Percentiles rank a stretch among this genome's conserved stretches.
These are phyloP conservation scores for Acanthornis magna DNA, from an alignment of 2,797 vertebrate genomes.

Conservation along the genomic window DNA sequence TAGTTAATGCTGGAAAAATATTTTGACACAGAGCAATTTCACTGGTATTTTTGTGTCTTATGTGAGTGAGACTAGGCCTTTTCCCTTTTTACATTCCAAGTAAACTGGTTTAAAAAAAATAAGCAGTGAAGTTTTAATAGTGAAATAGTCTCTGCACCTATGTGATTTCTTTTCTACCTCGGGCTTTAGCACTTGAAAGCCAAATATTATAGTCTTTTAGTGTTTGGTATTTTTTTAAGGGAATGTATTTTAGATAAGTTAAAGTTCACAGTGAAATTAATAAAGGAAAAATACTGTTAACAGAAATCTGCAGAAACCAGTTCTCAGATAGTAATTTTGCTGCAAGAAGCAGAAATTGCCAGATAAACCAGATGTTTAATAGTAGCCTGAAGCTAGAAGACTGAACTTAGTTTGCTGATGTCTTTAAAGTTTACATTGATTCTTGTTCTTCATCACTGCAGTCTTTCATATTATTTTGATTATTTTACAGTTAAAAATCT, in stretches of 20 bases:
- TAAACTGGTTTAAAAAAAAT: background rate
- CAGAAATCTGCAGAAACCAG: background rate
- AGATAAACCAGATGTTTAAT: background rate
- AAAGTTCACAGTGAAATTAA: conserved; percentile 6
- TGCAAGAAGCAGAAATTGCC: background rate
- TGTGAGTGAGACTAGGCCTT: background rate
- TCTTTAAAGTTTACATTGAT: background rate
- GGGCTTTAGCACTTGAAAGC: background rate
- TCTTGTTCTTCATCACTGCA: background rate
- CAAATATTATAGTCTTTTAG: background rate
- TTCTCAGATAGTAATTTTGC: background rate
- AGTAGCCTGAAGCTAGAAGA: background rate
- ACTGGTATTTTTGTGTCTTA: background rate
- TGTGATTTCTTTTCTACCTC: background rate
- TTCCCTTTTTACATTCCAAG: background rate
- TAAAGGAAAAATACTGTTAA: background rate
- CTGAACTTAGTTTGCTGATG: background rate
- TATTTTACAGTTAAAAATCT: background rate
- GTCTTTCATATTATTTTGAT: background rate
- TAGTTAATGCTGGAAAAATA: background rate
- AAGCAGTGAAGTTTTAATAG: background rate
- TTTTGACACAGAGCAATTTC: background rate
- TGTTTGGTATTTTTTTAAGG: conserved; percentile 26
- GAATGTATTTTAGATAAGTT: background rate
- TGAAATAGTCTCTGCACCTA: background rate